Percentiles rank a stretch among this genome's conserved stretches.
These are phyloP conservation scores for Griposia aprilina DNA, from an alignment of 2,888 invertebrate genomes.

Conservation along the genomic window DNA sequence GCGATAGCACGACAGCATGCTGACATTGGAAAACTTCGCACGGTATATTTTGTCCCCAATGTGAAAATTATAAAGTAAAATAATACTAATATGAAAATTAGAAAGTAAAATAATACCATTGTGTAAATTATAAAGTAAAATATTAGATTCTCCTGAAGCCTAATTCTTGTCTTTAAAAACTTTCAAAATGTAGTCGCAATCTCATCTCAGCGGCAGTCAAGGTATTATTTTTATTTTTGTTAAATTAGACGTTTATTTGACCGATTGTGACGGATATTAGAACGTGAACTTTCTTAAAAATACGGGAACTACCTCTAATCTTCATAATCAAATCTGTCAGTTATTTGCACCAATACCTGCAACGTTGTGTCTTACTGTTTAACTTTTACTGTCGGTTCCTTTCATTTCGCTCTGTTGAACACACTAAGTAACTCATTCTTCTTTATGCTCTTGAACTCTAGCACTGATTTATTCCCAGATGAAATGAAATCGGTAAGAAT, in stretches of 20 bases:
- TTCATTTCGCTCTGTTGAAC: not conserved
- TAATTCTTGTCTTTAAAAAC: not conserved
- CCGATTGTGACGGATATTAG: not conserved
- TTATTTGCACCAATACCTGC: not conserved
- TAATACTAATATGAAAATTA: too few species aligned
- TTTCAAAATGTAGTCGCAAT: not conserved
- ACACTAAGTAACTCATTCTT: not conserved
- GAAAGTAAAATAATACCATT: too few species aligned
- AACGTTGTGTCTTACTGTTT: not conserved
- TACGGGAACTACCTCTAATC: not conserved
- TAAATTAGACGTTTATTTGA: too few species aligned
- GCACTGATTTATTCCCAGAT: conserved; percentile 7
- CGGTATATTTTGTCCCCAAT: not conserved
- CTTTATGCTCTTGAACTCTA: not conserved
- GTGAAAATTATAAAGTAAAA: not conserved
- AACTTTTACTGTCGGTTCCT: not conserved
- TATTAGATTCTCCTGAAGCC: not conserved
- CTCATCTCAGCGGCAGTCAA: too few species aligned
- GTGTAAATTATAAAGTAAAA: not conserved
- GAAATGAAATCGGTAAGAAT: conserved; percentile 9
- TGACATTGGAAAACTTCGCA: not conserved
- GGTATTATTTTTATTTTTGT: too few species aligned
- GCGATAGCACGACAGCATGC: not conserved
- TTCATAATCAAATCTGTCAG: not conserved
- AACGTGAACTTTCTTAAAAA: not conserved